Base-by-base conservation (phyloP, 1,140 invertebrate species). In the Zaprionus tsacasi region DNA sequence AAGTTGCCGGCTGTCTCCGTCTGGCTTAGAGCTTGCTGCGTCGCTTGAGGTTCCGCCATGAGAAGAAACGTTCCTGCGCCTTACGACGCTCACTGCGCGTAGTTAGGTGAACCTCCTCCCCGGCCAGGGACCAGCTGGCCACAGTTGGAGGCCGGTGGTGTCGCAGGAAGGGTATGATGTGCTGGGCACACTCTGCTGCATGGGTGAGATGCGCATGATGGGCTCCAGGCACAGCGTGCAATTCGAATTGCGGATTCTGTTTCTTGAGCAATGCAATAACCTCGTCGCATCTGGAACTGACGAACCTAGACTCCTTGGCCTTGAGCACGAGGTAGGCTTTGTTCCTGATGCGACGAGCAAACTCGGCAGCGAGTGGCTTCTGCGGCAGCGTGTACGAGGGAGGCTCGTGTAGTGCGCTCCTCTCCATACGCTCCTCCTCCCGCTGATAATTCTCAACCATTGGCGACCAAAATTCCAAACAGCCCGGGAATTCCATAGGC, bases 131-230 rank as follows among this genome's bases (percentile, higher is more conserved):
- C 68, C 69, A 71, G 12, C 70, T 72, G 5, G 52, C 50, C 0
- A 79, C 45, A 0, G 56, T 10, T 0, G 76, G 72, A 1, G 81
- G 88, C 6, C 82, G 73, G 55, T 91, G 75, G 0, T 66, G 78
- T 2, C 55, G 35, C 21, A 91, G 27, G 17, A 96, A 96, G 6
- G 94, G 90, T 57, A 93, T 92, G n/a, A 96, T 93, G 15, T 94
- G 74, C 25, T 93, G 81, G 6, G 94, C 94, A 48, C 96, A 91
- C 30, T 85, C 79, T 79, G 95, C 93, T 5, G 96, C 94, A 77
- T 95, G 92, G 57, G 94, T 95, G 40, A 97, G 93, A 90, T 97
- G 96, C 8, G 95, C 90, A 30, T 90, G 86, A 92, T 96, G 96
- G 92, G 96, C 96, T 6, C 83, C 81, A 6, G 93, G 95, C 5